Evolutionary conservation across 2,113 vertebrate species (phyloP).

Genomic region (Amblyopsis rosae): DNA sequence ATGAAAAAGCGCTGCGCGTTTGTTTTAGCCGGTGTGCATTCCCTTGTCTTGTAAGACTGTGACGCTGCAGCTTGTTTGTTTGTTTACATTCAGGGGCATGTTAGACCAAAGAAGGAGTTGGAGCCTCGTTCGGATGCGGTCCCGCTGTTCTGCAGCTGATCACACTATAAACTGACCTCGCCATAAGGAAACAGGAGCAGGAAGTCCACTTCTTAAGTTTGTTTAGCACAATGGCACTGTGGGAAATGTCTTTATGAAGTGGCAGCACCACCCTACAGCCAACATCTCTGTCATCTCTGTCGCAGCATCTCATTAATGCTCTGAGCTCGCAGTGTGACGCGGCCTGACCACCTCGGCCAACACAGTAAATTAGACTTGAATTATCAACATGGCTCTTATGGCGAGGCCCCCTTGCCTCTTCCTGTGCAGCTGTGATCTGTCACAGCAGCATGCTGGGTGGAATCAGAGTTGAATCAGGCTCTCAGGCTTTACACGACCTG

Average conservation of each 20-base stretch:
- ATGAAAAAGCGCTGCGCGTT: neutral
- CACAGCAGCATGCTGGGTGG: constrained; percentile 36
- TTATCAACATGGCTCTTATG: constrained; percentile 50
- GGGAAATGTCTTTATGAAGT: constrained; percentile 24
- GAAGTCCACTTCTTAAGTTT: constrained; percentile 24
- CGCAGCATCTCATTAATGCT: constrained; percentile 32
- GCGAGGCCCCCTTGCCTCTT: constrained; percentile 25
- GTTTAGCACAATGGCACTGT: constrained; percentile 26
- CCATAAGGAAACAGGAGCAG: constrained; percentile 3
- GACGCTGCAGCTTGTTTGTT: constrained; percentile 10
- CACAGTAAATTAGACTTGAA: constrained; percentile 57
- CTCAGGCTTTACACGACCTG: constrained; percentile 51
- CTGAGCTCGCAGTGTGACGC: constrained; percentile 36
- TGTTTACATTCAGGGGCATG: constrained; percentile 7
- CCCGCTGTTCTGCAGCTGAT: constrained; percentile 4
- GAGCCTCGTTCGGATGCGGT: constrained; percentile 1
- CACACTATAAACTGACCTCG: neutral
- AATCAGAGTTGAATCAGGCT: constrained; percentile 56
- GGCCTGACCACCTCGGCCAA: constrained; percentile 46
- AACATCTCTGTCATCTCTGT: neutral
- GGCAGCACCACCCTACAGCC: constrained; percentile 1
- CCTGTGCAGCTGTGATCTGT: constrained; percentile 43
- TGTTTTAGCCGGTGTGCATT: constrained; percentile 18
- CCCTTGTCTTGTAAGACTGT: neutral
- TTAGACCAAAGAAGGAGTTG: constrained; percentile 33